Evolutionary conservation across 1,140 invertebrate species (phyloP), one percentile per base, ranked within the genome.

Genomic region (Orussus abietinus): DNA sequence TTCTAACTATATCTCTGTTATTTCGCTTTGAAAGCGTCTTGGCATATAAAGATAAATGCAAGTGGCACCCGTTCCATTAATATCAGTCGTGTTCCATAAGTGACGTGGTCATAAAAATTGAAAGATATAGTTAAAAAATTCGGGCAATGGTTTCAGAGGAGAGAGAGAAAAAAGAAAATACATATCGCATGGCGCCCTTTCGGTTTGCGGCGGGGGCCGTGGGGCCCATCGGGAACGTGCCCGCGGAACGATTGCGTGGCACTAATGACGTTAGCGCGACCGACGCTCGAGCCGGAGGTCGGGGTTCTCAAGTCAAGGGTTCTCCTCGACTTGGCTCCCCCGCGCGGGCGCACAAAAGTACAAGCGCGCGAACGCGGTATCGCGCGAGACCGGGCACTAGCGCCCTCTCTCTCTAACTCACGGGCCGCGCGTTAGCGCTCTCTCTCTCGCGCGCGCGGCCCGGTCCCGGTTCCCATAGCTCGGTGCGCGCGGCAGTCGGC

Each of bases 211-310:
- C 22, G n/a, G 22, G 6, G 6, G 22, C 6, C 22, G 22, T 6
- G n/a, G 22, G 6, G n/a, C 6, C 22, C 6, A 25, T 25, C n/a
- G 6, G 6, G 52, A 56, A 57, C 54, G 59, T 59, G 56, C 51
- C 43, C 47, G 42, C 37, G 44, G 49, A 53, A 57, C 55, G 51
- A 56, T 46, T 37, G 21, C 38, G 37, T 34, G 49, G 51, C 54
- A 38, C 53, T 62, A 62, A 62, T 56, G 55, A 62, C 37, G 59
- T 62, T 59, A 57, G 49, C 42, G 42, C 21, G 45, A 38, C 38
- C 29, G 33, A 47, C 34, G 30, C 35, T 36, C 37, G 46, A 45
- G 38, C 40, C 38, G 36, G 32, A 42, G 42, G 38, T 10, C 30
- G 41, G n/a, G n/a, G n/a, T n/a, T n/a, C n/a, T n/a, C n/a, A n/a